Conservation (phyloP, 1,140 invertebrate species). For the Asobara japonica region DNA sequence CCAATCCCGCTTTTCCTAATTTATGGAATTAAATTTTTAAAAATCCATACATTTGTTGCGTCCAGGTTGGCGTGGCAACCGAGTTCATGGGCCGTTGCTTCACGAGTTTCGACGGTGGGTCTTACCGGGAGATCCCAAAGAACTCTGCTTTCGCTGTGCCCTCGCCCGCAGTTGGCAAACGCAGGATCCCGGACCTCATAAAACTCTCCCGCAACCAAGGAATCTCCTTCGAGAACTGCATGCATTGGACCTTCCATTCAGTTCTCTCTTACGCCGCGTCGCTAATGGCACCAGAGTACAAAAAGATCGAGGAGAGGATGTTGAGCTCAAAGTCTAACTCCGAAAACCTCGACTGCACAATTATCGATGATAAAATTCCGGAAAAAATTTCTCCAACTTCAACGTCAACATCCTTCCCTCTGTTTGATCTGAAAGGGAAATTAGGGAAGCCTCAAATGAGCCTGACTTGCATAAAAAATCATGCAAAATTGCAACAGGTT, state of each 20-base stretch:
- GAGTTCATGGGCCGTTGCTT: slow-evolving; percentile 50
- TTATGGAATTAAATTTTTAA: too few relatives aligned
- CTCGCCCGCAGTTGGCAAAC: slow-evolving; percentile 25
- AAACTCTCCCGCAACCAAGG: neutral
- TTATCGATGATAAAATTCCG: neutral
- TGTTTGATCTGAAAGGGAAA: neutral
- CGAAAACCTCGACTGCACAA: neutral
- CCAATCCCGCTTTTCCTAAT: too few relatives aligned
- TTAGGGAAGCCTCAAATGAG: neutral
- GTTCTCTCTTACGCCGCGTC: slow-evolving; percentile 49
- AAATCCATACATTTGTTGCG: too few relatives aligned
- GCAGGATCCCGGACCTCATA: neutral
- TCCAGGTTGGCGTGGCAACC: slow-evolving; percentile 48
- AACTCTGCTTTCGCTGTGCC: slow-evolving; percentile 44
- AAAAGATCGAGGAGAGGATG: slow-evolving; percentile 17
- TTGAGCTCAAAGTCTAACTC: neutral
- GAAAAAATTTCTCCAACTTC: neutral
- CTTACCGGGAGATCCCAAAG: slow-evolving; percentile 45
- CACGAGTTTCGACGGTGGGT: slow-evolving; percentile 43
- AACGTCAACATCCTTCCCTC: neutral
- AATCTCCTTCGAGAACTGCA: slow-evolving; percentile 36
- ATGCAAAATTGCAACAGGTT: slow-evolving; percentile 18
- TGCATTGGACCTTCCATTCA: slow-evolving; percentile 52
- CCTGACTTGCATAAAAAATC: slow-evolving; percentile 20
- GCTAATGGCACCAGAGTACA: slow-evolving; percentile 41